Evolutionary conservation across 2,888 invertebrate species (phyloP).

Genomic region (Neria commutata): DNA sequence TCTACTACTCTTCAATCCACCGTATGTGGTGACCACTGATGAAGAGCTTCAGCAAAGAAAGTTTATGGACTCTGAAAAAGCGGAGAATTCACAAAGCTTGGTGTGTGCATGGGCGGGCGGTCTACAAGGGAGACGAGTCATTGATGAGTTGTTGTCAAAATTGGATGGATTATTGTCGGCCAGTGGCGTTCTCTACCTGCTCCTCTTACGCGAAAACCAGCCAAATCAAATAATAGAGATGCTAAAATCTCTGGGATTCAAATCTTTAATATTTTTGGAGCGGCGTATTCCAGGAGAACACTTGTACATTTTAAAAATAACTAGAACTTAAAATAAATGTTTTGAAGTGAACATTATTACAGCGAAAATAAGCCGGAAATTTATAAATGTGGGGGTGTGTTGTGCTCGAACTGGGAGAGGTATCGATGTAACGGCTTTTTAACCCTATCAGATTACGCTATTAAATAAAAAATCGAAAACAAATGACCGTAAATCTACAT

Average conservation of each 20-base stretch:
- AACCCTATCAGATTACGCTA: too few relatives aligned
- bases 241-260: slow-evolving; percentile 68
- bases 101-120: slow-evolving; percentile 78
- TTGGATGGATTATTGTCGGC: slow-evolving; percentile 75
- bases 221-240: slow-evolving; percentile 72
- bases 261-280: slow-evolving; percentile 69
- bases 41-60: slow-evolving; percentile 67
- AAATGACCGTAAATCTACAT: too few relatives aligned
- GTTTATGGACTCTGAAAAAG: not conserved
- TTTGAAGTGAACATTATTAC: too few relatives aligned
- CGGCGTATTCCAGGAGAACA: slow-evolving; percentile 86
- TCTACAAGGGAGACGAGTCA: slow-evolving; percentile 75
- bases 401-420: too few relatives aligned
- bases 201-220: slow-evolving; percentile 89
- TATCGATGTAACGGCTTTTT: too few relatives aligned
- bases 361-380: too few relatives aligned
- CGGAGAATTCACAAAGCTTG: slow-evolving; percentile 30
- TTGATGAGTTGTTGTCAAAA: slow-evolving; percentile 72
- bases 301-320: slow-evolving; percentile 80
- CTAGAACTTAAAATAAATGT: too few relatives aligned
- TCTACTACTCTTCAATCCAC: slow-evolving; percentile 94
- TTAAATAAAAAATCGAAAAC: too few relatives aligned
- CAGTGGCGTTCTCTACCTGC: slow-evolving; percentile 83
- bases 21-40: slow-evolving; percentile 90
- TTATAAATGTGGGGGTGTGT: too few relatives aligned